phyloP scores from a whole-genome alignment of 30 jellyfish, hydroid and myxozoan genomes.

The Catostylus mosaicus region DNA sequence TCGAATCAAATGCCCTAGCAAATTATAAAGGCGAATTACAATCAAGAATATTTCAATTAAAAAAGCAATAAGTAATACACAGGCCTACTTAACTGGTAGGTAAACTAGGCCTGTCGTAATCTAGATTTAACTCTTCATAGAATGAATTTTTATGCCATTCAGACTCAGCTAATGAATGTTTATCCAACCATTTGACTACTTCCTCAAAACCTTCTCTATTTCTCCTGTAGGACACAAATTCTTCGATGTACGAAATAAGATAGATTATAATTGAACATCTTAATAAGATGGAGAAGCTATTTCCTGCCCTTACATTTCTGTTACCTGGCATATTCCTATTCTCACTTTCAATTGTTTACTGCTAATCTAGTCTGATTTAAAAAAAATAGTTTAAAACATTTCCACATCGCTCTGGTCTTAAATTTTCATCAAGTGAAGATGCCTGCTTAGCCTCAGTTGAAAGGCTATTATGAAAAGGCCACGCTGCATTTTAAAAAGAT shows the following conservation, averaged over 20 bases:
- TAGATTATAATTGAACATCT: background rate
- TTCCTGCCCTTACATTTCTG: background rate
- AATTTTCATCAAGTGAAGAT: too few relatives aligned
- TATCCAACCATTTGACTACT: conserved; percentile 26
- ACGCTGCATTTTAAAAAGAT: too few relatives aligned
- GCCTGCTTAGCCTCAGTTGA: too few relatives aligned
- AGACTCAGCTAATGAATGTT: conserved; percentile 1
- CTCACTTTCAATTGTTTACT: background rate
- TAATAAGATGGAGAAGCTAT: background rate
- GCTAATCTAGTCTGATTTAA: too few relatives aligned
- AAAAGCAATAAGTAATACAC: background rate
- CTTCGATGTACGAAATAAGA: conserved; percentile 19
- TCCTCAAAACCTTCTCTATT: conserved; percentile 14
- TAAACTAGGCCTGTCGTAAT: background rate
- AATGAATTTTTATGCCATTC: conserved; percentile 6
- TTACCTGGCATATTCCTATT: background rate
- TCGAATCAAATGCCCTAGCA: background rate
- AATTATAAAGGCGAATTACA: background rate
- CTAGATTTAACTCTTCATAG: conserved; percentile 14
- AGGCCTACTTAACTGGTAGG: background rate
- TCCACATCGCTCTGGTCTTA: too few relatives aligned
- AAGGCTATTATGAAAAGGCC: too few relatives aligned
- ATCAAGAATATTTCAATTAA: too few relatives aligned
- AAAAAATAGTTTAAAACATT: too few relatives aligned
- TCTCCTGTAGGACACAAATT: background rate